Percentiles rank a stretch among this genome's conserved stretches.
Conservation (phyloP, 2,888 invertebrate species). For the Philereme transversata region DNA sequence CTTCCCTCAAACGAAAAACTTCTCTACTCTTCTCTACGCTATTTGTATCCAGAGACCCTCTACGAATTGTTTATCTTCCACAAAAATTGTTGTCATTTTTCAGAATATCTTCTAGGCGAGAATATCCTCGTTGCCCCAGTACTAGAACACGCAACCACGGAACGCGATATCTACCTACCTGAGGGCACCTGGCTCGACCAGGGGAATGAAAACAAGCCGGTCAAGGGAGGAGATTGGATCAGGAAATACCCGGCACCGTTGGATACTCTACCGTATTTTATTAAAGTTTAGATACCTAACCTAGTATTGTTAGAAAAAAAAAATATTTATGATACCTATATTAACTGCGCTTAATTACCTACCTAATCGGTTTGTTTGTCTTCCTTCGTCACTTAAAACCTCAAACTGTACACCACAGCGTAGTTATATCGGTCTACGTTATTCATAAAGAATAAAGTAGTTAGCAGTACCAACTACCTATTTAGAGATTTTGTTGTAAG, state of each 20-base stretch:
- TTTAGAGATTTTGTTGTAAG: too few relatives aligned
- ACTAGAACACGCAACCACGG: conserved; percentile 77
- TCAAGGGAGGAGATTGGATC: conserved; percentile 81
- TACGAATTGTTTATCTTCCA: too few relatives aligned
- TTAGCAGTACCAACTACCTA: too few relatives aligned
- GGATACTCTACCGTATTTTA: conserved; percentile 85
- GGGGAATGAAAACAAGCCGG: conserved; percentile 51
- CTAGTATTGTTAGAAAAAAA: not conserved
- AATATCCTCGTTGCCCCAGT: conserved; percentile 88
- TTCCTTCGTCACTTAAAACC: too few relatives aligned
- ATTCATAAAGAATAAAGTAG: too few relatives aligned
- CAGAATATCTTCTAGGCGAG: conserved; percentile 89
- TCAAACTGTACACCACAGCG: too few relatives aligned
- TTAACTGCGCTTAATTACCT: not conserved
- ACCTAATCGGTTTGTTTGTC: too few relatives aligned
- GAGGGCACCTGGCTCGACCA: conserved; percentile 85
- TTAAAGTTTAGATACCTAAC: conserved; percentile 23
- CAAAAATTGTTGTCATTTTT: conserved; percentile 3
- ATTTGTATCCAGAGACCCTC: too few relatives aligned
- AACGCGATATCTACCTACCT: conserved; percentile 87
- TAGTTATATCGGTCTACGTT: too few relatives aligned
- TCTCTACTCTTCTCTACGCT: too few relatives aligned
- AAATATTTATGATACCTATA: not conserved
- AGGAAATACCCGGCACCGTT: conserved; percentile 84
- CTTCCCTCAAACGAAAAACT: too few relatives aligned